Evolutionary conservation across 2,888 invertebrate species (phyloP).

Genomic region (Caenorhabditis sulstoni): DNA sequence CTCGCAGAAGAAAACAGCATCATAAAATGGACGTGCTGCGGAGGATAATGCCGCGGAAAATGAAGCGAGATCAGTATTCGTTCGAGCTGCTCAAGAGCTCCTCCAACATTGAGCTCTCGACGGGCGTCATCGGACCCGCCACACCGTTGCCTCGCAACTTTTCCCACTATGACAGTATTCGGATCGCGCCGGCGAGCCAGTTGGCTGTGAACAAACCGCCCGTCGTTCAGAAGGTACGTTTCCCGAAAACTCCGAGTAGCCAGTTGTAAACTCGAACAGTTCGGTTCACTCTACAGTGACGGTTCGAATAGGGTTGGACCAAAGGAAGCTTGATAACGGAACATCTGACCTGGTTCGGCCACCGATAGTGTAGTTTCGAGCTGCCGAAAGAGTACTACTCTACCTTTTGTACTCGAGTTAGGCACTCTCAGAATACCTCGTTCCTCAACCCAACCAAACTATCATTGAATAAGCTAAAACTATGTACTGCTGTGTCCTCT

Average conservation of each 20-base stretch:
- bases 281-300: too few relatives aligned
- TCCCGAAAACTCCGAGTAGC: too few relatives aligned
- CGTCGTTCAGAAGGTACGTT: conserved; percentile 22
- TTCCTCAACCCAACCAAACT: too few relatives aligned
- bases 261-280: too few relatives aligned
- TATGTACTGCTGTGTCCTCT: too few relatives aligned
- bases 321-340: too few relatives aligned
- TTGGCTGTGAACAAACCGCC: conserved; percentile 28
- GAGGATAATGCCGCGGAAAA: conserved; percentile 60
- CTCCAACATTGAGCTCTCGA: conserved; percentile 59
- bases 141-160: conserved; percentile 50
- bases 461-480: too few relatives aligned
- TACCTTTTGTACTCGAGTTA: too few relatives aligned
- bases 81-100: conserved; percentile 64
- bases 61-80: conserved; percentile 66
- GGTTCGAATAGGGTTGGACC: too few relatives aligned
- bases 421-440: too few relatives aligned
- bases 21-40: conserved; percentile 64
- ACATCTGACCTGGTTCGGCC: too few relatives aligned
- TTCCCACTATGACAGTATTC: conserved; percentile 59
- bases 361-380: background rate
- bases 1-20: background rate
- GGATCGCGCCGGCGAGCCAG: conserved; percentile 48
- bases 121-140: conserved; percentile 31
- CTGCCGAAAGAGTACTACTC: too few relatives aligned